Evolutionary conservation across 2,113 vertebrate genomes (phyloP).

Genomic region (Equus quagga): DNA sequence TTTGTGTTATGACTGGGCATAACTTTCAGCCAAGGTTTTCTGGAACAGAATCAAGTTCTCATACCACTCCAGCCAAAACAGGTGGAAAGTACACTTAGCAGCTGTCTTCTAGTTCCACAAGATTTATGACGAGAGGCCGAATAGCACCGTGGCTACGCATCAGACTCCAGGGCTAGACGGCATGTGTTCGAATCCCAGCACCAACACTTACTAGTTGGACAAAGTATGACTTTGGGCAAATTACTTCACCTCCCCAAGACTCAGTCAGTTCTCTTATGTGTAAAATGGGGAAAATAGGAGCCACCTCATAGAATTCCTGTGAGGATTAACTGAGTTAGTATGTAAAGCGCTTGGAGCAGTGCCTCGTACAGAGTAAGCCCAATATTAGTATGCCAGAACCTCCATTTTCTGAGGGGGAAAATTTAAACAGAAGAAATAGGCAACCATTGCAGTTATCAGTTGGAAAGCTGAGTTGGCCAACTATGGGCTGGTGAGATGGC

Average conservation of each 20-base stretch:
- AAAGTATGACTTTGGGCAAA: not conserved
- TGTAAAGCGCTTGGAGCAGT: not conserved
- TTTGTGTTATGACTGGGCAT: constrained; percentile 53
- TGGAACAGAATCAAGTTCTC: constrained; percentile 64
- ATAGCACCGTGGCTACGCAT: not conserved
- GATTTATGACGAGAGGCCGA: not conserved
- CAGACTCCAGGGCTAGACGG: not conserved
- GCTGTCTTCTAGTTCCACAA: constrained; percentile 35
- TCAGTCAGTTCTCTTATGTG: not conserved
- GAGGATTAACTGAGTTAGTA: not conserved
- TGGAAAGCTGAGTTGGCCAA: not conserved
- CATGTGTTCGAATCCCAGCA: not conserved
- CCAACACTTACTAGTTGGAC: not conserved
- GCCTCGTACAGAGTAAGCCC: not conserved
- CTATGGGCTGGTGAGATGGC: not conserved
- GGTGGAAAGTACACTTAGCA: constrained; percentile 58
- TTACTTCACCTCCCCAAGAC: not conserved
- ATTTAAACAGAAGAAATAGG: not conserved
- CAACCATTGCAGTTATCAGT: not conserved
- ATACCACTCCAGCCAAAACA: constrained; percentile 52
- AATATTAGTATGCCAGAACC: not conserved
- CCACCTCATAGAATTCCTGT: not conserved
- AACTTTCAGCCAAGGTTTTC: constrained; percentile 66
- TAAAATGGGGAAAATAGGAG: not conserved
- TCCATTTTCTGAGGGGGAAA: not conserved